phyloP scores from a whole-genome alignment of 2,888 invertebrate species.

The Agrotis puta region DNA sequence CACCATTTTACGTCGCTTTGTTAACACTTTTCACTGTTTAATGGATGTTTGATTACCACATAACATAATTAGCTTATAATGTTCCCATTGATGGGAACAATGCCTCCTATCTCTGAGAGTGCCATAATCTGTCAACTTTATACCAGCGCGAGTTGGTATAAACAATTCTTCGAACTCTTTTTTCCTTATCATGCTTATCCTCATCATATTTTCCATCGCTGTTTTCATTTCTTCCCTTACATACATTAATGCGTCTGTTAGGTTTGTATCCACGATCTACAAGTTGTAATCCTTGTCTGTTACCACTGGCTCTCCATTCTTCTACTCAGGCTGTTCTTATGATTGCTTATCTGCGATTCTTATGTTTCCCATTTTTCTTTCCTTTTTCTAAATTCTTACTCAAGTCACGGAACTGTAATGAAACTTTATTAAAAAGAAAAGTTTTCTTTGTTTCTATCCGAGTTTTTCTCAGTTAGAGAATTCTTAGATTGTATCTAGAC shows the following conservation, averaged over 20 bases:
- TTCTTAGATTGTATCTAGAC: conserved; percentile 28
- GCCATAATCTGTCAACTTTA: too few species aligned
- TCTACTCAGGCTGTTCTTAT: neutral
- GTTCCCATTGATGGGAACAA: too few species aligned
- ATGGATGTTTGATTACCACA: conserved; percentile 29
- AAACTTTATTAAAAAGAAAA: conserved; percentile 3
- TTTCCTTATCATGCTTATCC: neutral
- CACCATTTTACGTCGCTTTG: conserved; percentile 35
- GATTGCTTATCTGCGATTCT: conserved; percentile 45
- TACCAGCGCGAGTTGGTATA: too few species aligned
- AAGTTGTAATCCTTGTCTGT: neutral
- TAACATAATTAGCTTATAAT: neutral
- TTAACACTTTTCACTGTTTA: conserved; percentile 32
- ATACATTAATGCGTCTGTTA: neutral
- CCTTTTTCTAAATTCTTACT: conserved; percentile 13
- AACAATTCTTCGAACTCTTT: too few species aligned
- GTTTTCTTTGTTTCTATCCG: neutral
- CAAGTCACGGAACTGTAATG: conserved; percentile 26
- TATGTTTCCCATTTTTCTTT: conserved; percentile 26
- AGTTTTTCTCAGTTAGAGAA: conserved; percentile 25
- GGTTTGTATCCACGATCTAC: neutral
- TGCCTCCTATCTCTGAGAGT: too few species aligned
- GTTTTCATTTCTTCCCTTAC: neutral
- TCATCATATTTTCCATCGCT: neutral
- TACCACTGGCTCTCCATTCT: neutral